phyloP scores from a whole-genome alignment of 2,888 invertebrate species.

The Chironomus riparius region DNA sequence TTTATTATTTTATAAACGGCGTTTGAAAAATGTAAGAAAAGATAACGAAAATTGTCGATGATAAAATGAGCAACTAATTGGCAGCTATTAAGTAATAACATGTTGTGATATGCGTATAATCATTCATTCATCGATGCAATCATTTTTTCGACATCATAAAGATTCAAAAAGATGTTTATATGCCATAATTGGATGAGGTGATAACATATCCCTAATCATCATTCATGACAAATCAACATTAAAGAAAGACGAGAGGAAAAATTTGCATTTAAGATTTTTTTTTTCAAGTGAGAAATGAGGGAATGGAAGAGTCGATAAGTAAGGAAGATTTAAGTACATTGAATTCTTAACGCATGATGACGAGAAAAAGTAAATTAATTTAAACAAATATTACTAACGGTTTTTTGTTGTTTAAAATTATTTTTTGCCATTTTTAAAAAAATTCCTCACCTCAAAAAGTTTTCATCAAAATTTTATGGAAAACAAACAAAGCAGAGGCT shows the following conservation, averaged over 20 bases:
- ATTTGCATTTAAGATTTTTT: conserved; percentile 4
- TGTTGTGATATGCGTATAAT: conserved; percentile 7
- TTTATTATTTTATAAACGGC: not conserved
- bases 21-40: not conserved
- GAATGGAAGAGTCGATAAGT: no score
- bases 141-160: no score
- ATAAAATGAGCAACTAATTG: conserved; percentile 20
- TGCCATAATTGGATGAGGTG: conserved; percentile 20
- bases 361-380: no score
- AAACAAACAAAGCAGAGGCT: no score
- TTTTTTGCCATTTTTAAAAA: no score
- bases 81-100: conserved; percentile 27
- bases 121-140: not conserved
- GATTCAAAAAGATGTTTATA: not conserved
- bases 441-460: no score
- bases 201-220: conserved; percentile 16
- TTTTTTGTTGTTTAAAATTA: no score
- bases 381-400: not conserved
- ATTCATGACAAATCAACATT: not conserved
- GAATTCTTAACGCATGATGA: no score
- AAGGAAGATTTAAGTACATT: no score
- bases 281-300: not conserved
- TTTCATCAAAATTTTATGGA: no score
- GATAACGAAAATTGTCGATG: not conserved
- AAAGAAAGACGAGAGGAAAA: not conserved